Evolutionary conservation across 2,888 invertebrate genomes (phyloP).

Genomic region (Calliphora vomitoria): DNA sequence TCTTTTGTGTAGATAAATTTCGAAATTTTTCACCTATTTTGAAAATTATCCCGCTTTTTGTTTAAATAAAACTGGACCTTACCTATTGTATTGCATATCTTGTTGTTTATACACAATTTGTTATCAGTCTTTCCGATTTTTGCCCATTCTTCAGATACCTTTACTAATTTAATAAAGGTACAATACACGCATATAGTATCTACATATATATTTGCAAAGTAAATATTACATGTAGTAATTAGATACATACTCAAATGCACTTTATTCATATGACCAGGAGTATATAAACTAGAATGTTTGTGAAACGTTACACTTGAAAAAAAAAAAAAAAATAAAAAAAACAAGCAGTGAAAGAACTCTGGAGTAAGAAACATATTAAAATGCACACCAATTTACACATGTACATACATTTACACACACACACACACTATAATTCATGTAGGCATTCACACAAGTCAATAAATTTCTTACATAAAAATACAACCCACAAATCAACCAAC

Average conservation of each 20-base stretch:
- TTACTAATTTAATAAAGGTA: background rate
- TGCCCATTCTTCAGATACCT: background rate
- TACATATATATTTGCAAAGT: background rate
- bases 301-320: background rate
- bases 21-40: too few species aligned
- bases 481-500: slow-evolving; percentile 52
- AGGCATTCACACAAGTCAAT: slow-evolving; percentile 25
- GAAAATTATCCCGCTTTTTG: too few species aligned
- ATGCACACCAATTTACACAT: background rate
- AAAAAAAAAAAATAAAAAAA: background rate
- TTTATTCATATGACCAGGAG: background rate
- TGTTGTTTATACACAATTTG: too few species aligned
- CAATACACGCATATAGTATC: background rate
- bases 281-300: slow-evolving; percentile 9
- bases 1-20: too few species aligned
- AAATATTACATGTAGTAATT: background rate
- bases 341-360: background rate
- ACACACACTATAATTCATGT: background rate
- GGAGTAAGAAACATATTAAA: slow-evolving; percentile 4
- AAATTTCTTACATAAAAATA: slow-evolving; percentile 32
- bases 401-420: background rate
- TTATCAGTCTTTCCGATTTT: too few species aligned
- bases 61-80: too few species aligned
- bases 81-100: too few species aligned
- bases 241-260: background rate